A percentile compares a stretch with the other conserved stretches of the same genome.
These are phyloP conservation scores for Tribolium freemani DNA, from an alignment of 2,888 invertebrate genomes.

Conservation along the genomic window DNA sequence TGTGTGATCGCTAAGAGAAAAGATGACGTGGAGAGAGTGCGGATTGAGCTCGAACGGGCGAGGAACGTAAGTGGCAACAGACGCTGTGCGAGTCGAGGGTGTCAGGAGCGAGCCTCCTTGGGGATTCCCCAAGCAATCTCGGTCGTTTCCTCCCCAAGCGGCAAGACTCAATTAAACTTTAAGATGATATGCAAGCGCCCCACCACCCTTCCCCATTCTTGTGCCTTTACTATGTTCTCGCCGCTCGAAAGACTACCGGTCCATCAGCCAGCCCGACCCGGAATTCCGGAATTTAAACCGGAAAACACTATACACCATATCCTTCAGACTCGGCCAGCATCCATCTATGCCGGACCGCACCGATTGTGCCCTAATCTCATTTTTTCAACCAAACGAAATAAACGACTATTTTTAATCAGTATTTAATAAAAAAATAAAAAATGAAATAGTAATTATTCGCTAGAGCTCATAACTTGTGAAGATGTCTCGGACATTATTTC, in stretches of 20 bases:
- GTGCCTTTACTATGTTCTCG: conserved; percentile 42
- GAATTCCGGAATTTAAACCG: conserved; percentile 53
- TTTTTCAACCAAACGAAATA: conserved; percentile 47
- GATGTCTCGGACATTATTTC: too few relatives aligned
- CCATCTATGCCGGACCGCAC: conserved; percentile 32
- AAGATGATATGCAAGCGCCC: conserved; percentile 74
- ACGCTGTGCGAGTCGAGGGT: conserved; percentile 43
- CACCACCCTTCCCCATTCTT: conserved; percentile 53
- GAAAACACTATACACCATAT: conserved; percentile 36
- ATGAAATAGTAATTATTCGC: too few relatives aligned
- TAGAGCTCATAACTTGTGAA: too few relatives aligned
- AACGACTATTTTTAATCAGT: too few relatives aligned
- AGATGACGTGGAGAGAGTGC: conserved; percentile 53
- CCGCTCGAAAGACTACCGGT: conserved; percentile 48
- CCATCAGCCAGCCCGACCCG: conserved; percentile 52
- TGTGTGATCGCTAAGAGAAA: conserved; percentile 35
- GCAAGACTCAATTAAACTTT: conserved; percentile 81
- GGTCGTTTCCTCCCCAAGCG: conserved; percentile 66
- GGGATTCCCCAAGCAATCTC: conserved; percentile 68
- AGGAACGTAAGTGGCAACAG: conserved; percentile 56
- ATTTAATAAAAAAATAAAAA: too few relatives aligned
- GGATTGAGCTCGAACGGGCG: conserved; percentile 53
- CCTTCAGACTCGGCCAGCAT: conserved; percentile 10
- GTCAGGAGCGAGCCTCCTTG: conserved; percentile 64
- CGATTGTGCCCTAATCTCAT: conserved; percentile 51